These are phyloP conservation scores for Nipponacmea schrenckii DNA, from an alignment of 2,888 invertebrate species.

Conservation along the genomic window DNA sequence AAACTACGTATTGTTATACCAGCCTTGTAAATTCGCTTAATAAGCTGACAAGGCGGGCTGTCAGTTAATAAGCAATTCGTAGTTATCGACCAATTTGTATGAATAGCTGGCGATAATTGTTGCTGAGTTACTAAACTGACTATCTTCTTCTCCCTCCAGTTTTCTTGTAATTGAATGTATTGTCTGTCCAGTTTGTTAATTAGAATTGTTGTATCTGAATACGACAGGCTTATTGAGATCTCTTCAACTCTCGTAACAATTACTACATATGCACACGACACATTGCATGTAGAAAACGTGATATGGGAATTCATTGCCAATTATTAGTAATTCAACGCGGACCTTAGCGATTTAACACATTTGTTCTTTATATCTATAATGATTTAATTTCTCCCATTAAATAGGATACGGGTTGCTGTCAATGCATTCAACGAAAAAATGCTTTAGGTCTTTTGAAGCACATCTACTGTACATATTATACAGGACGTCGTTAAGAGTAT, in stretches of 20 bases:
- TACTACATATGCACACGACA: conserved; percentile 6
- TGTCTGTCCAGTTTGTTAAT: background rate
- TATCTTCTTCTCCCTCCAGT: background rate
- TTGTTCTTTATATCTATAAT: no score
- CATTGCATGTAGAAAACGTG: background rate
- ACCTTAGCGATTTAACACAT: no score
- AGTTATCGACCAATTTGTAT: background rate
- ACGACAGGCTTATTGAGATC: background rate
- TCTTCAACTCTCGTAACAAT: background rate
- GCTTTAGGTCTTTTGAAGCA: no score
- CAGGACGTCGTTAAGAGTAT: no score
- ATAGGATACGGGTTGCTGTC: no score
- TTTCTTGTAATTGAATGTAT: background rate
- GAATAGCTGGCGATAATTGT: background rate
- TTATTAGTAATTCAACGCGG: no score
- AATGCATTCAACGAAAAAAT: no score
- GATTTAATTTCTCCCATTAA: no score
- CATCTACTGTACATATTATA: no score
- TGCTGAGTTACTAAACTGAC: background rate
- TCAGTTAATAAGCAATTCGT: conserved; percentile 5
- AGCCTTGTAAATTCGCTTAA: conserved; percentile 16
- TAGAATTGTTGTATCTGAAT: conserved; percentile 1
- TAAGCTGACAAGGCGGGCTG: conserved; percentile 16
- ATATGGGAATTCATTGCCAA: no score
- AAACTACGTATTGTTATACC: conserved; percentile 13